phyloP scores from a whole-genome alignment of 1,140 invertebrate species.

The Eupeodes corollae region DNA sequence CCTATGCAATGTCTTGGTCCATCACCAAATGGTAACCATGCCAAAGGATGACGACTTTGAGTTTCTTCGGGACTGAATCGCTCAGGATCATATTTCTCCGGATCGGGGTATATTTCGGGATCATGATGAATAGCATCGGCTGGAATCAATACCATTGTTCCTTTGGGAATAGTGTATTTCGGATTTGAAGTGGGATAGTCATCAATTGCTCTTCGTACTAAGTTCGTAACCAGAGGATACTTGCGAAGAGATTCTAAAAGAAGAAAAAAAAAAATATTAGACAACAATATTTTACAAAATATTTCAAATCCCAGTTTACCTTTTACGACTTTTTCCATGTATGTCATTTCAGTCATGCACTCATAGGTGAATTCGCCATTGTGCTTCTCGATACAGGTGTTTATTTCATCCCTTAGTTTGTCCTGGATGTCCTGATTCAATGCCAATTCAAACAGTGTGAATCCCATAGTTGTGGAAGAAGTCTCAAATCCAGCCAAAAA shows the following conservation, averaged over 20 bases:
- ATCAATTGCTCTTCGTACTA: constrained; percentile 37
- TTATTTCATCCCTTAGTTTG: constrained; percentile 40
- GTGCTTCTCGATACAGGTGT: constrained; percentile 12
- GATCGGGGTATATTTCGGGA: constrained; percentile 42
- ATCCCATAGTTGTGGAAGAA: constrained; percentile 36
- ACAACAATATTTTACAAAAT: not conserved
- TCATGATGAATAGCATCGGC: constrained; percentile 48
- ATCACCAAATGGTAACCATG: constrained; percentile 58
- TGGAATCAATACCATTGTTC: constrained; percentile 45
- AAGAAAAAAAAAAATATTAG: not conserved
- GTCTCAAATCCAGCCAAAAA: constrained; percentile 33
- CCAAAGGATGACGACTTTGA: constrained; percentile 37
- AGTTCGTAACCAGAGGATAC: constrained; percentile 38
- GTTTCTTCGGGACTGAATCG: constrained; percentile 42
- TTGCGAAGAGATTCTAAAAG: constrained; percentile 37
- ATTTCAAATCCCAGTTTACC: constrained; percentile 16
- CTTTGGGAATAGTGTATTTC: constrained; percentile 38
- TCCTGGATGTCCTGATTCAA: constrained; percentile 38
- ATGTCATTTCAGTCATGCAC: constrained; percentile 24
- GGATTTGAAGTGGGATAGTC: constrained; percentile 42
- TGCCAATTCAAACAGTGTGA: constrained; percentile 35
- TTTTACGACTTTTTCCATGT: constrained; percentile 28
- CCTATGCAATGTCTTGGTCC: constrained; percentile 59
- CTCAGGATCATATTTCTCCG: constrained; percentile 47
- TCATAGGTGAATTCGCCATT: constrained; percentile 28